Evolutionary conservation across 2,888 invertebrate species (phyloP).

Genomic region (Herminia tarsipennalis): DNA sequence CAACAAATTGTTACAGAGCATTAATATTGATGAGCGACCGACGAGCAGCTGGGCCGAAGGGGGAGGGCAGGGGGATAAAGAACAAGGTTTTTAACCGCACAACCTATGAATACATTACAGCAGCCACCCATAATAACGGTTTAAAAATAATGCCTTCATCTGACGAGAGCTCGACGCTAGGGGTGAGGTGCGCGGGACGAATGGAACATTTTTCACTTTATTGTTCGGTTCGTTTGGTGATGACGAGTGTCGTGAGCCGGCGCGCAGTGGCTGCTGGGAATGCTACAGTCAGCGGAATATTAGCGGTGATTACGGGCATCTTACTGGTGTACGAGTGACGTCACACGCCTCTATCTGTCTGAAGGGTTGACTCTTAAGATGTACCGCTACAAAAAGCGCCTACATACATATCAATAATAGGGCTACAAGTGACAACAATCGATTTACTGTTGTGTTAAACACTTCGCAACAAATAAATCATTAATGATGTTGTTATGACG

Average conservation of each 20-base stretch:
- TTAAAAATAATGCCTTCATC: constrained; percentile 47
- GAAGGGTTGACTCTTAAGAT: no score
- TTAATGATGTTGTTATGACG: no score
- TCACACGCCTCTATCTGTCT: no score
- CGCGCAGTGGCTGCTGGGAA: constrained; percentile 8
- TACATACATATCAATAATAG: no score
- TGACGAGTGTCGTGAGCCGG: neutral
- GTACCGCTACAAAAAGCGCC: no score
- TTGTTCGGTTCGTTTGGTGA: constrained; percentile 9
- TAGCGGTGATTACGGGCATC: neutral
- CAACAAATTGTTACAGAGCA: constrained; percentile 48
- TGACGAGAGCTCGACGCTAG: neutral
- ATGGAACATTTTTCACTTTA: constrained; percentile 12
- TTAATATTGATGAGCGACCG: constrained; percentile 51
- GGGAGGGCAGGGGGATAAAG: no score
- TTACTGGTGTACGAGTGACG: no score
- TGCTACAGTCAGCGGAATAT: constrained; percentile 4
- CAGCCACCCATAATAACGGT: constrained; percentile 39
- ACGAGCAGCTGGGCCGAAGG: constrained; percentile 3
- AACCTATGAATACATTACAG: constrained; percentile 58
- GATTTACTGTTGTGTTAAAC: no score
- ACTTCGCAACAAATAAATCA: no score
- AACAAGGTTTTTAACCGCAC: constrained; percentile 40
- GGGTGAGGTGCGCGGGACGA: neutral
- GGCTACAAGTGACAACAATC: no score